Evolutionary conservation across 2,888 invertebrate species (phyloP).

Genomic region (Drosophila cyrtoloma): DNA sequence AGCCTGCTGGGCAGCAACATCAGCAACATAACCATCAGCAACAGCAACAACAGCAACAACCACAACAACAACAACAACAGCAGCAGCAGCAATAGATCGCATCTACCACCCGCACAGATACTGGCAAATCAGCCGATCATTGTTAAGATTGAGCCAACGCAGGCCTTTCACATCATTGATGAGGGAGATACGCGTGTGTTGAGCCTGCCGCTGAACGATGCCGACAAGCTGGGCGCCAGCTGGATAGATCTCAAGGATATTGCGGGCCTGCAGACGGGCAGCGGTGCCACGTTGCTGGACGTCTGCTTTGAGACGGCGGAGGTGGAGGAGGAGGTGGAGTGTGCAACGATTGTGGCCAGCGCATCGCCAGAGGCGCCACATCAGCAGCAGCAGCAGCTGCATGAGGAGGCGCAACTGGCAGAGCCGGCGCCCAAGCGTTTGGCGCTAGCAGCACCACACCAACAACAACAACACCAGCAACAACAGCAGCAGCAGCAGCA

Average conservation of each 20-base stretch:
- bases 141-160: slow-evolving; percentile 84
- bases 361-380: slow-evolving; percentile 38
- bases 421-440: slow-evolving; percentile 67
- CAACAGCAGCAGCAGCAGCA: slow-evolving; percentile 49
- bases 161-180: slow-evolving; percentile 84
- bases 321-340: slow-evolving; percentile 23
- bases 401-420: slow-evolving; percentile 30
- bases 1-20: slow-evolving; percentile 49
- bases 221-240: slow-evolving; percentile 83
- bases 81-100: slow-evolving; percentile 21
- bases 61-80: slow-evolving; percentile 18
- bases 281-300: slow-evolving; percentile 74
- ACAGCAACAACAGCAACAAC: slow-evolving; percentile 12
- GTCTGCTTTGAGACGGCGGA: slow-evolving; percentile 77
- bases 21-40: slow-evolving; percentile 13
- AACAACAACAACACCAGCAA: slow-evolving; percentile 31
- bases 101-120: slow-evolving; percentile 47
- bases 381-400: slow-evolving; percentile 4
- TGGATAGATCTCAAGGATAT: slow-evolving; percentile 85
- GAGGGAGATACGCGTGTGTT: slow-evolving; percentile 83
- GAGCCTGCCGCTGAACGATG: slow-evolving; percentile 83
- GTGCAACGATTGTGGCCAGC: slow-evolving; percentile 58
- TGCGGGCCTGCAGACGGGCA: slow-evolving; percentile 80
- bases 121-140: slow-evolving; percentile 83
- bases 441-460: slow-evolving; percentile 39